Evolutionary conservation across 2,797 vertebrate species (phyloP).

Genomic region (Lutjanus campechanus): DNA sequence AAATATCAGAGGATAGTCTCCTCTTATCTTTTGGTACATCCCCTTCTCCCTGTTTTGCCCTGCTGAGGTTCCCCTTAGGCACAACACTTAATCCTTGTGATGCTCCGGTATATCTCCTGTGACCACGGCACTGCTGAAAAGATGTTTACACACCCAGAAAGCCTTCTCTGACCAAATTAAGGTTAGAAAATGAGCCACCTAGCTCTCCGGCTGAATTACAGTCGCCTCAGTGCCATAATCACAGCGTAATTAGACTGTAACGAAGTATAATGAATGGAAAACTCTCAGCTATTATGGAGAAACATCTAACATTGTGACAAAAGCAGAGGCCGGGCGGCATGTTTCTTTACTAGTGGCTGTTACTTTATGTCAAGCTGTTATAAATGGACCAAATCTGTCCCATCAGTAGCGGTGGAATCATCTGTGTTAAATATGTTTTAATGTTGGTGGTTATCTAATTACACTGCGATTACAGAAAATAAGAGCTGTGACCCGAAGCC

Average conservation of each 20-base stretch:
- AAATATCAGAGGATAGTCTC: slow-evolving; percentile 3
- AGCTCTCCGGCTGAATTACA: slow-evolving; percentile 15
- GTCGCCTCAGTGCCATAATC: slow-evolving; percentile 6
- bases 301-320: slow-evolving; percentile 19
- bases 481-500: slow-evolving; percentile 22
- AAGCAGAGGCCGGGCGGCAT: background rate
- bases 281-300: slow-evolving; percentile 28
- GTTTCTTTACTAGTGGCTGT: slow-evolving; percentile 32
- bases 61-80: slow-evolving; percentile 22
- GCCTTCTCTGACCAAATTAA: slow-evolving; percentile 12
- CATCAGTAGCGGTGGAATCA: slow-evolving; percentile 23
- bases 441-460: slow-evolving; percentile 47
- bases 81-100: slow-evolving; percentile 33
- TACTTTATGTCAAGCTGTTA: slow-evolving; percentile 26
- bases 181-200: slow-evolving; percentile 24
- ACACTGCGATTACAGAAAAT: slow-evolving; percentile 29
- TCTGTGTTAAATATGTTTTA: slow-evolving; percentile 32
- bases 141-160: slow-evolving; percentile 27
- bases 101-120: slow-evolving; percentile 30
- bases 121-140: slow-evolving; percentile 28
- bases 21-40: background rate
- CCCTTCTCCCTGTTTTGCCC: background rate
- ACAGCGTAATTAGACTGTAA: slow-evolving; percentile 42
- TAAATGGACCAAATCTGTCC: slow-evolving; percentile 29
- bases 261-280: slow-evolving; percentile 39